These are phyloP conservation scores for Martes martes DNA, from an alignment of 2,113 vertebrate genomes.

Conservation along the genomic window DNA sequence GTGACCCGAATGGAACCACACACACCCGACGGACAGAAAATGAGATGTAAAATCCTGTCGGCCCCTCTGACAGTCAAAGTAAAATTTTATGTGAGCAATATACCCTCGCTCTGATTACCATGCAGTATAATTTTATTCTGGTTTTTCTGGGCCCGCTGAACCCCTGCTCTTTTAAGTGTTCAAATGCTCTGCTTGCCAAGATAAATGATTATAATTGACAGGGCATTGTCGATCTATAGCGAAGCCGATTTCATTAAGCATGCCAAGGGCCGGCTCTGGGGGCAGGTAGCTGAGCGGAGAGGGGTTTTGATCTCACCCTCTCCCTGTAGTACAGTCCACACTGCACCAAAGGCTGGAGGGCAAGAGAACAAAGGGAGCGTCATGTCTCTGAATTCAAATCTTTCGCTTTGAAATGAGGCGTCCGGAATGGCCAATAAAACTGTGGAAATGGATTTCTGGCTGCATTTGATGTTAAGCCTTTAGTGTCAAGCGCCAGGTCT, in stretches of 20 bases:
- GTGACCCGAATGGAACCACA: not conserved
- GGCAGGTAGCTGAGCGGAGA: constrained; percentile 88
- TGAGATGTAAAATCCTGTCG: constrained; percentile 17
- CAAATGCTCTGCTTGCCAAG: constrained; percentile 87
- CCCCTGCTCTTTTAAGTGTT: constrained; percentile 77
- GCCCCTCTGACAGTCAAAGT: constrained; percentile 53
- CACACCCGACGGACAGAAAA: constrained; percentile 44
- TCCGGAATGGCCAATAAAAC: constrained; percentile 93
- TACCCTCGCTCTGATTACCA: constrained; percentile 54
- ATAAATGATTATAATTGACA: constrained; percentile 97
- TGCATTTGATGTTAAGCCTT: constrained; percentile 98
- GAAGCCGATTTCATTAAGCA: constrained; percentile 92
- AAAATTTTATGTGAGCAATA: constrained; percentile 26
- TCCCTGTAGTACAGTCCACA: constrained; percentile 91
- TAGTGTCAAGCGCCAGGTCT: constrained; percentile 90
- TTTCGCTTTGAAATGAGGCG: constrained; percentile 92
- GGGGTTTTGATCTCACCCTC: constrained; percentile 89
- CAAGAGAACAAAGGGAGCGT: constrained; percentile 94
- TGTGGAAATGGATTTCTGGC: constrained; percentile 96
- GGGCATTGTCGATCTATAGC: constrained; percentile 87
- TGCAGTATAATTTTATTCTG: constrained; percentile 57
- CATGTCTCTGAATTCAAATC: constrained; percentile 91
- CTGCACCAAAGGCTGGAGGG: constrained; percentile 94
- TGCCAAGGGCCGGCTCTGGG: constrained; percentile 94
- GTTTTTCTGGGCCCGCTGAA: constrained; percentile 53